A percentile compares a stretch with the other conserved stretches of the same genome.
Conservation (phyloP, 2,113 vertebrate species). For the Lepisosteus oculatus region DNA sequence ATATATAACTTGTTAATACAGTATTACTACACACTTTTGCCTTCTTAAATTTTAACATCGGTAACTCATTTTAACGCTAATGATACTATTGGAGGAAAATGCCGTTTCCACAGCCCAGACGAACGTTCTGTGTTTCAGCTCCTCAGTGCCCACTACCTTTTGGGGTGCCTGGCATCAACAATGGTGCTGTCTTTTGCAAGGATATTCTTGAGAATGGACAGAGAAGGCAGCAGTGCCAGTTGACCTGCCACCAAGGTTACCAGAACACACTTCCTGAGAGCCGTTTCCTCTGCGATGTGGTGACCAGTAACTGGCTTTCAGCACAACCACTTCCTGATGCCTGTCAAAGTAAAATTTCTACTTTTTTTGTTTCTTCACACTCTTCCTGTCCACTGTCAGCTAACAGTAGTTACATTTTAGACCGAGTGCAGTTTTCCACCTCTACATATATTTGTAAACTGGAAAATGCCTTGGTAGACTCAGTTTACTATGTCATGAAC, state of each 20-base stretch:
- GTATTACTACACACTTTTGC: too few species aligned
- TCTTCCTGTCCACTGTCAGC: background rate
- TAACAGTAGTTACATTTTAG: too few species aligned
- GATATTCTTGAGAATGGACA: conserved; percentile 16
- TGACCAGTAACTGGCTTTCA: conserved; percentile 51
- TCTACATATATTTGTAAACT: too few species aligned
- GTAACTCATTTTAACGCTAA: too few species aligned
- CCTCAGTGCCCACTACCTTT: conserved; percentile 64
- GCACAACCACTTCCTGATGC: conserved; percentile 52
- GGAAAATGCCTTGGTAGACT: too few species aligned
- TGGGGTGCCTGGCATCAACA: conserved; percentile 35
- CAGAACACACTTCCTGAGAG: conserved; percentile 41
- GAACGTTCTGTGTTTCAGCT: conserved; percentile 46
- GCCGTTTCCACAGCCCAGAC: too few species aligned
- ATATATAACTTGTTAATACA: too few species aligned
- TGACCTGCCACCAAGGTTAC: conserved; percentile 73
- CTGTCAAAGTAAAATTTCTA: conserved; percentile 72
- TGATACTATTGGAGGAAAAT: too few species aligned
- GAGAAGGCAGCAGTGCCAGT: conserved; percentile 59
- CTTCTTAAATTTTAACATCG: too few species aligned
- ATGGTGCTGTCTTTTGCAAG: conserved; percentile 68
- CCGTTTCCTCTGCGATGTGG: conserved; percentile 55
- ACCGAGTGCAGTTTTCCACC: too few species aligned
- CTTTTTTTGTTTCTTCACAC: too few species aligned
- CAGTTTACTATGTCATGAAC: too few species aligned